These are phyloP conservation scores for Zelleria hepariella DNA, from an alignment of 2,888 invertebrate genomes.

Conservation along the genomic window DNA sequence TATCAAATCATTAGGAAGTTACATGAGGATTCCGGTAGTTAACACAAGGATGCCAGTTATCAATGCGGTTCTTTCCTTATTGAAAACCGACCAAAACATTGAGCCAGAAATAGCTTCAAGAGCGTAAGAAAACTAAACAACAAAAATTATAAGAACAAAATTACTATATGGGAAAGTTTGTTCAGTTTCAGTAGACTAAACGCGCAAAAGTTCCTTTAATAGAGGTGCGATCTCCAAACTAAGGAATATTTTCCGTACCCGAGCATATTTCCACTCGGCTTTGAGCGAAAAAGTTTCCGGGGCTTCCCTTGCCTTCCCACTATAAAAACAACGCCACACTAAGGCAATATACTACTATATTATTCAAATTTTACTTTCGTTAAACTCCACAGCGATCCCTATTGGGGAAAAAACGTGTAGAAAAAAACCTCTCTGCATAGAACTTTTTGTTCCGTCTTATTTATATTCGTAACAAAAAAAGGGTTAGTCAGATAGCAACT, in stretches of 20 bases:
- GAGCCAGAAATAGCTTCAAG: not conserved
- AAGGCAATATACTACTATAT: constrained; percentile 53
- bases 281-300: constrained; percentile 6
- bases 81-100: not conserved
- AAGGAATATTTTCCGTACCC: not conserved
- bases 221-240: constrained; percentile 10
- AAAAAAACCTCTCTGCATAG: constrained; percentile 18
- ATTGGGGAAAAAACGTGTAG: constrained; percentile 37
- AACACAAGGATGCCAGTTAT: constrained; percentile 21
- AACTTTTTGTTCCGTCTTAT: constrained; percentile 55
- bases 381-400: constrained; percentile 46
- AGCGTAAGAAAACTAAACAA: not conserved
- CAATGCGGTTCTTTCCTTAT: constrained; percentile 8
- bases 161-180: not conserved
- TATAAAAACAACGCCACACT: constrained; percentile 32
- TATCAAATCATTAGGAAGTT: constrained; percentile 64
- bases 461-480: constrained; percentile 69
- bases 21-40: constrained; percentile 28
- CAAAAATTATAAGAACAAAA: not conserved
- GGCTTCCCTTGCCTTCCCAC: not conserved
- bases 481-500: constrained; percentile 66
- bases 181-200: not conserved
- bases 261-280: constrained; percentile 9
- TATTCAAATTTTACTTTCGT: constrained; percentile 62
- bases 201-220: not conserved